Evolutionary conservation across 2,888 invertebrate genomes (phyloP).

Genomic region (Tanaodytes sp.): DNA sequence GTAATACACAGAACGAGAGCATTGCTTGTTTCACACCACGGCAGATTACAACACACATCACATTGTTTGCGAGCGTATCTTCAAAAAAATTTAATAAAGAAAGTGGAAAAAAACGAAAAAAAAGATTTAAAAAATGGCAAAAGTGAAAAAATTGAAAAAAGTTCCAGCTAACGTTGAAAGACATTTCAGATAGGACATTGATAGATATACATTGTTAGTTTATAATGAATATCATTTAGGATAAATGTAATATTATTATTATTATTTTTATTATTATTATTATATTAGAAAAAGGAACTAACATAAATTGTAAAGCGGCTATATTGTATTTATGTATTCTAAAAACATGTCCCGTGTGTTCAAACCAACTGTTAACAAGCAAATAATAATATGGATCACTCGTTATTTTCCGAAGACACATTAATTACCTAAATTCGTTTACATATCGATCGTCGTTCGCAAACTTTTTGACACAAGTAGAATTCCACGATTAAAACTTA

Average conservation of each 20-base stretch:
- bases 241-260: slow-evolving; percentile 40
- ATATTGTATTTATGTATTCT: slow-evolving; percentile 70
- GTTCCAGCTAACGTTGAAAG: slow-evolving; percentile 23
- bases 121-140: not conserved
- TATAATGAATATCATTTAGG: slow-evolving; percentile 44
- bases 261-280: slow-evolving; percentile 62
- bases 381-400: slow-evolving; percentile 28
- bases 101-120: slow-evolving; percentile 2
- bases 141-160: slow-evolving; percentile 7
- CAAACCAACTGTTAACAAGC: slow-evolving; percentile 55
- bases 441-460: slow-evolving; percentile 28
- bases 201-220: slow-evolving; percentile 39
- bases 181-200: slow-evolving; percentile 33
- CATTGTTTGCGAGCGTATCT: slow-evolving; percentile 30
- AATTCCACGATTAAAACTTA: slow-evolving; percentile 33
- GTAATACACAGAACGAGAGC: slow-evolving; percentile 40
- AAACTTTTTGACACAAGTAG: slow-evolving; percentile 35
- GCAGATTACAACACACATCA: slow-evolving; percentile 24
- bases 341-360: slow-evolving; percentile 60
- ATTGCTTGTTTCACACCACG: slow-evolving; percentile 33
- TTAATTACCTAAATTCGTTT: slow-evolving; percentile 30
- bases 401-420: slow-evolving; percentile 30
- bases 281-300: slow-evolving; percentile 65
- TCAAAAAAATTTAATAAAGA: too few species aligned
- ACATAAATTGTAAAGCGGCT: slow-evolving; percentile 70